These are phyloP conservation scores for Oligia fasciuncula DNA, from an alignment of 2,888 invertebrate genomes.

Conservation along the genomic window DNA sequence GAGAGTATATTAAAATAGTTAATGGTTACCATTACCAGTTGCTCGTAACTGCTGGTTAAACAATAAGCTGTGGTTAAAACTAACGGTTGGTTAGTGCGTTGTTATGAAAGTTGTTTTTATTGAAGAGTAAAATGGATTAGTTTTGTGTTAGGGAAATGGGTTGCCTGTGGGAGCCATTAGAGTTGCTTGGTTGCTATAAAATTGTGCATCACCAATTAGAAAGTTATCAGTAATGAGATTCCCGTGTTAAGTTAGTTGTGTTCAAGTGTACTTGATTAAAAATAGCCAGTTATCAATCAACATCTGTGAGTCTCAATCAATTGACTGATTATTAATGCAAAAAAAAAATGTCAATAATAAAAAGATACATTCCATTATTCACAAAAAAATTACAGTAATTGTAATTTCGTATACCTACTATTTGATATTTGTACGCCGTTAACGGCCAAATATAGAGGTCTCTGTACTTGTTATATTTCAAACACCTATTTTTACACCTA, in stretches of 20 bases:
- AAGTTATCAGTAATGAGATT: too few relatives aligned
- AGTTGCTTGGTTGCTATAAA: neutral
- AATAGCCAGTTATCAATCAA: neutral
- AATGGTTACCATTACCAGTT: conserved; percentile 37
- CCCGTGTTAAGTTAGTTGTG: neutral
- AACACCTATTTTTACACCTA: too few relatives aligned
- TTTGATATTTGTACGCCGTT: neutral
- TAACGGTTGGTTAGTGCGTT: conserved; percentile 18
- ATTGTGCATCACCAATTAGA: neutral
- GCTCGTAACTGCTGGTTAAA: conserved; percentile 44
- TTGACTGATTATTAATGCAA: neutral
- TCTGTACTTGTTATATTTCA: too few relatives aligned
- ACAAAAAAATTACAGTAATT: too few relatives aligned
- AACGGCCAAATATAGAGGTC: neutral
- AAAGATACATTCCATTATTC: too few relatives aligned
- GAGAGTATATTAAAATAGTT: conserved; percentile 49
- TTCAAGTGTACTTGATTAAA: neutral
- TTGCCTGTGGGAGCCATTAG: neutral
- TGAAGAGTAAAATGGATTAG: conserved; percentile 5
- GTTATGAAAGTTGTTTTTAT: conserved; percentile 41
- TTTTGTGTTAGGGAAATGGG: conserved; percentile 19
- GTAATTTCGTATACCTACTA: too few relatives aligned
- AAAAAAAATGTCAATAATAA: too few relatives aligned
- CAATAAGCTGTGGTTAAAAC: conserved; percentile 53
- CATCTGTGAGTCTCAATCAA: neutral